Base-by-base conservation (phyloP, 2,888 invertebrate genomes). In the Hermaeophaga mercurialis region DNA sequence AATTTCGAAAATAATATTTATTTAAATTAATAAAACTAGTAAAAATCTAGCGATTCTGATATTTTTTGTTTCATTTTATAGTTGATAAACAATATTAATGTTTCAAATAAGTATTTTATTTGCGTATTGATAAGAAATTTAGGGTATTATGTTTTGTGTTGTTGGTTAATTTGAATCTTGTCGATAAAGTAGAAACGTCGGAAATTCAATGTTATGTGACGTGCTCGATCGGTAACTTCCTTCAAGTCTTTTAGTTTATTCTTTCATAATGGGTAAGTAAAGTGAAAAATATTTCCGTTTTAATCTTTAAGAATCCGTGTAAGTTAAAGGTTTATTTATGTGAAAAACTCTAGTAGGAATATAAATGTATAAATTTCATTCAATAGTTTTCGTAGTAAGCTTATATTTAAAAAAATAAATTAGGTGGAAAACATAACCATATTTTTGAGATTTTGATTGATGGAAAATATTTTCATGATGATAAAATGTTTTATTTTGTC, bases 201-300 rank as follows among this genome's bases (percentile, higher is more conserved):
- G 59, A 59, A 48, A 52, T 19, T 48, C 43, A 36, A 34, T 26
- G 17, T 24, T 24, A 39, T 12, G 7, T 26, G 44, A 44, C 33
- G 26, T 55, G 11, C 31, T 43, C 44, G 17, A 57, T 58, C 53
- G 54, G 59, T 66, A 60, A 70, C 62, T 66, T 70, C 74, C 75
- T 77, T 75, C 78, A 74, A 73, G 72, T 72, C 84, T 82, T 80
- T 83, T 76, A 76, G 80, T 82, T 83, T 83, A 50, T 83, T 62
- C 59, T 81, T 80, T 78, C 77, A 84, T 83, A 80, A 87, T 87
- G 87, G 87, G 87, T 87, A 81, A 85, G 87, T 82, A 69, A 43
- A 58, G 54, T 54, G 41, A 44, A 18, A 66, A 65, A 69, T 74
- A 60, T 61, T 64, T 64, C 63, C 39, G 12, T n/a, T 26, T 54